Evolutionary conservation across 2,888 invertebrate species (phyloP), one percentile per base, ranked within the genome.

Genomic region (Coecobrya sp.): DNA sequence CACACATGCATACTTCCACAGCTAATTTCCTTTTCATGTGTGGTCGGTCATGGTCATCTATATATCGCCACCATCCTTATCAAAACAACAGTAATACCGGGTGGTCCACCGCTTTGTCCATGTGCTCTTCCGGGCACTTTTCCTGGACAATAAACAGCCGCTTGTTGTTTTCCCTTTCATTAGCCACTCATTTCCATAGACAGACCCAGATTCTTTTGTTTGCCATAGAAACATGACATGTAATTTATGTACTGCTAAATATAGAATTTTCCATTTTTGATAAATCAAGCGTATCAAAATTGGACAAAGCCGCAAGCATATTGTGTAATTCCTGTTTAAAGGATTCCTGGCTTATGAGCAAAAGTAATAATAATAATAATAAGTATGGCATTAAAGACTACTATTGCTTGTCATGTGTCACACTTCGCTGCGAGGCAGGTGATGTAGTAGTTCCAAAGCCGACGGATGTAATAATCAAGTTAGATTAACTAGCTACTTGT

Each of bases 401-500:
- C 11, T 25, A 3, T 59, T 8, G 7, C 25, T 2, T 68, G 30
- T 68, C 27, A 8, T 70, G 30, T n/a, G 70, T 73, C 70, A 42
- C 1, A 16, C 19, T 65, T 42, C 8, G 42, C 70, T 19, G 36
- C 42, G 36, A 42, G 70, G 70, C 70, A 73, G 70, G 70, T 42
- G 70, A 19, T 19, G 42, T 8, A 0, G 16, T 0, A 8, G 25
- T 11, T 8, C 36, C 42, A n/a, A 25, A 76, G 25, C 10, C 76
- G 11, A n/a, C 49, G 49, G 49, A 45, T 76, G 76, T 49, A 76
- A 76, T 76, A 76, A 76, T 49, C 76, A 76, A 45, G 27, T 76
- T 76, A 27, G 49, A 76, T 76, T 76, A 76, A 76, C 45, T 76
- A 76, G 76, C 19, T 76, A 76, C 76, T 76, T 27, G 42, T 73